phyloP scores from a whole-genome alignment of 2,888 invertebrate species.

The Eretmocerus hayati region DNA sequence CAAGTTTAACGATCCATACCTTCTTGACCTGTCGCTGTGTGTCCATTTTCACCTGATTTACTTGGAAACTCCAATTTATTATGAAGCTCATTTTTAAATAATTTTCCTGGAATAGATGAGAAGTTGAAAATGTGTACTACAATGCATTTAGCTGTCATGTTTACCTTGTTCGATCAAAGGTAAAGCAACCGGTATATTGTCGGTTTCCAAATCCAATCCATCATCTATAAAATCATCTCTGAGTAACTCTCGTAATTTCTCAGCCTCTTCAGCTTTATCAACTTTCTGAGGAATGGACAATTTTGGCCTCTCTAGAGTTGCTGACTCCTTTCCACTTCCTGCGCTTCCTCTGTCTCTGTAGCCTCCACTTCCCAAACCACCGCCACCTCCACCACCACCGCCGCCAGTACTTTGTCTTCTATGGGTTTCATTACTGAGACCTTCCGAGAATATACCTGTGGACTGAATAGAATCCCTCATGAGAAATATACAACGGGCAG shows the following conservation, averaged over 20 bases:
- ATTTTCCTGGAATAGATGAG: slow-evolving; percentile 13
- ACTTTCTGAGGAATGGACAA: slow-evolving; percentile 34
- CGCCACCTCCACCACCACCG: background rate
- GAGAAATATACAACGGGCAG: too few species aligned
- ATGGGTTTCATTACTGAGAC: slow-evolving; percentile 28
- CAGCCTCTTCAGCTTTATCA: slow-evolving; percentile 40
- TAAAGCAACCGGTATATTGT: slow-evolving; percentile 35
- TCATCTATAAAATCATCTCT: slow-evolving; percentile 44
- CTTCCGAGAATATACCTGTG: slow-evolving; percentile 42
- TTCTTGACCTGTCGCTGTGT: too few species aligned
- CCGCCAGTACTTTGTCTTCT: slow-evolving; percentile 23
- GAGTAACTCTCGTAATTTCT: slow-evolving; percentile 37
- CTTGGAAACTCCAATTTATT: too few species aligned
- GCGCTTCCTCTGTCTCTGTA: slow-evolving; percentile 12
- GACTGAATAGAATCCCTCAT: slow-evolving; percentile 34
- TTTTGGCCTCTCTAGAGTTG: slow-evolving; percentile 34
- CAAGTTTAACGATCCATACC: too few species aligned
- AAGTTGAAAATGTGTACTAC: slow-evolving; percentile 1
- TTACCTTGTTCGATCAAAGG: slow-evolving; percentile 37
- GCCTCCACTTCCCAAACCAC: background rate
- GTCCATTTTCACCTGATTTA: too few species aligned
- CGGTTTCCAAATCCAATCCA: slow-evolving; percentile 27
- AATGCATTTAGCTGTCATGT: slow-evolving; percentile 2
- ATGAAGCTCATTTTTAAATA: slow-evolving; percentile 9
- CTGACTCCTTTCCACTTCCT: slow-evolving; percentile 21